Percentiles rank a stretch among this genome's conserved stretches.
These are phyloP conservation scores for Notothenia rossii DNA, from an alignment of 2,113 vertebrate species.

Conservation along the genomic window DNA sequence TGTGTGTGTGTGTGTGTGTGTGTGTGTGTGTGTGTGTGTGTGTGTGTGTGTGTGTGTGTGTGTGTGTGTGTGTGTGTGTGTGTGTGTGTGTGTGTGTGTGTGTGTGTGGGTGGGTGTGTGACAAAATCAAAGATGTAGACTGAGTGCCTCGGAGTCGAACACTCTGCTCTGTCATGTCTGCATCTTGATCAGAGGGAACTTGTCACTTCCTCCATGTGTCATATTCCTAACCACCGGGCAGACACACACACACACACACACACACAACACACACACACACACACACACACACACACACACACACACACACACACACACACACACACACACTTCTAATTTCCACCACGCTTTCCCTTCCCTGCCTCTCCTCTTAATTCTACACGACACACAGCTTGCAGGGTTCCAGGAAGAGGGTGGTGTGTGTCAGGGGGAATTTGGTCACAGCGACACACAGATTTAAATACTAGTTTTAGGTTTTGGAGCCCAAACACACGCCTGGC, in stretches of 20 bases:
- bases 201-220: conserved; percentile 57
- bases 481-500: conserved; percentile 69
- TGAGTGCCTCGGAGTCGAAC: conserved; percentile 38
- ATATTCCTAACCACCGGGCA: conserved; percentile 30
- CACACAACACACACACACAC: conserved; percentile 31
- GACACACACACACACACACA: conserved; percentile 36
- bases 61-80: conserved; percentile 16
- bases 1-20: conserved; percentile 13
- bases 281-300: conserved; percentile 19
- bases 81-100: conserved; percentile 13
- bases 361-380: conserved; percentile 68
- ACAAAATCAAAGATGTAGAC: conserved; percentile 47
- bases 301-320: background rate
- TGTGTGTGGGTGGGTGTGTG: conserved; percentile 13
- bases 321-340: conserved; percentile 48
- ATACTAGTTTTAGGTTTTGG: conserved; percentile 47
- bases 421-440: conserved; percentile 59
- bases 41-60: background rate
- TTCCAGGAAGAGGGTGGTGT: conserved; percentile 36
- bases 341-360: conserved; percentile 42
- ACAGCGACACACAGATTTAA: conserved; percentile 55
- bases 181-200: conserved; percentile 67
- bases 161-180: conserved; percentile 49
- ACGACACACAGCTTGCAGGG: conserved; percentile 62
- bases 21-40: conserved; percentile 13